Percentiles rank a stretch among this genome's conserved stretches.
Conservation (phyloP, 2,113 vertebrate species). For the Xiphophorus maculatus region DNA sequence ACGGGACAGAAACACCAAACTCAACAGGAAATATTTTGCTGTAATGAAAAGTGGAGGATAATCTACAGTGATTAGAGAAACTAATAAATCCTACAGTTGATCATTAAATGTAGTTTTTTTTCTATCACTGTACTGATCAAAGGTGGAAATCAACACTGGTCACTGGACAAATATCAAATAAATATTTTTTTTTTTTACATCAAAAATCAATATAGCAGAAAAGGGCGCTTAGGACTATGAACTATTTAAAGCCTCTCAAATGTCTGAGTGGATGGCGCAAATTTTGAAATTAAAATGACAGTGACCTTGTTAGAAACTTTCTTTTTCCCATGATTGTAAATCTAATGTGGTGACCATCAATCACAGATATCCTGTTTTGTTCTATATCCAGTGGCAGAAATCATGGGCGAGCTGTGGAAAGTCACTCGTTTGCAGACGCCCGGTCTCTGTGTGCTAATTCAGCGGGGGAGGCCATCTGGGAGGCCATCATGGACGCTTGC, state of each 20-base stretch:
- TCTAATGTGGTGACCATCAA: constrained; percentile 22
- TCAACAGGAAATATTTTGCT: too few species aligned
- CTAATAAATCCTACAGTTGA: too few species aligned
- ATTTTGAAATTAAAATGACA: background rate
- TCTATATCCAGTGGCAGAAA: constrained; percentile 21
- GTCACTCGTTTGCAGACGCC: constrained; percentile 29
- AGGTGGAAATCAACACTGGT: background rate
- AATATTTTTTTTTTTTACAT: too few species aligned
- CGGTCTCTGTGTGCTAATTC: constrained; percentile 44
- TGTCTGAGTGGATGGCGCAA: background rate
- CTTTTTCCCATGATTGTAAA: background rate
- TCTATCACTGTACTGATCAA: background rate
- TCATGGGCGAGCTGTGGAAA: constrained; percentile 32
- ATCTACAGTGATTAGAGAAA: too few species aligned
- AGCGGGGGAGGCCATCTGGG: constrained; percentile 35
- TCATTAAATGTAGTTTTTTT: too few species aligned
- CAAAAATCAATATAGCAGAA: background rate
- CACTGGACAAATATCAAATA: background rate
- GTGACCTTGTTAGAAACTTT: background rate
- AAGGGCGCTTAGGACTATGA: background rate
- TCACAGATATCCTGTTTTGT: background rate
- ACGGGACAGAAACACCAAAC: too few species aligned
- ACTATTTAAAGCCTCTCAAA: background rate
- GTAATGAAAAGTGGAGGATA: too few species aligned
- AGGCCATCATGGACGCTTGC: constrained; percentile 30